Evolutionary conservation across 2,888 invertebrate species (phyloP).

Genomic region (Mylabris sibirica): DNA sequence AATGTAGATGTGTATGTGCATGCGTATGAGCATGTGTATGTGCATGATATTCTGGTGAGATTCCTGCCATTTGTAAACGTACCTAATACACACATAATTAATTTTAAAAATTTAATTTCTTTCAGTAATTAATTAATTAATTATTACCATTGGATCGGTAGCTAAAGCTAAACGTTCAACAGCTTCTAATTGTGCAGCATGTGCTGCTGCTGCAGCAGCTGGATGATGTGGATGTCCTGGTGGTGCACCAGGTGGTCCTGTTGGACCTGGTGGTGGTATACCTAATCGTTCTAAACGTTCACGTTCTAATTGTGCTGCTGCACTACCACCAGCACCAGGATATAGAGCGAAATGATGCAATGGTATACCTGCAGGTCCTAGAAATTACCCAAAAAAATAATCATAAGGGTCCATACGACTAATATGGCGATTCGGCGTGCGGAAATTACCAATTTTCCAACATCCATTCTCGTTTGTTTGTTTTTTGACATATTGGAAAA

Average conservation of each 20-base stretch:
- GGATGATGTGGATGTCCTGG: slow-evolving; percentile 65
- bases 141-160: slow-evolving; percentile 84
- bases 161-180: slow-evolving; percentile 84
- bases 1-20: slow-evolving; percentile 88
- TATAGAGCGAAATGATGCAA: slow-evolving; percentile 77
- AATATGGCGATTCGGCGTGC: no score
- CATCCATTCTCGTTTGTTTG: no score
- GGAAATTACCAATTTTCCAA: no score
- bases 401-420: no score
- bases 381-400: background rate
- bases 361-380: slow-evolving; percentile 63
- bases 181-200: slow-evolving; percentile 71
- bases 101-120: background rate
- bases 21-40: slow-evolving; percentile 93
- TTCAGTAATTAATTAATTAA: background rate
- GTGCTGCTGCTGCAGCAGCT: slow-evolving; percentile 65
- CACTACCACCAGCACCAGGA: slow-evolving; percentile 73
- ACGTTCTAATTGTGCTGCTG: slow-evolving; percentile 83
- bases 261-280: slow-evolving; percentile 70
- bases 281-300: slow-evolving; percentile 87
- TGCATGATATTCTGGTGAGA: slow-evolving; percentile 87
- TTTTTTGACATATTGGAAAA: no score
- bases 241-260: slow-evolving; percentile 64
- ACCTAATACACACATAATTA: slow-evolving; percentile 54
- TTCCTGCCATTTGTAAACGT: slow-evolving; percentile 92